phyloP scores from a whole-genome alignment of 2,113 vertebrate species.

The Pterophyllum scalare region DNA sequence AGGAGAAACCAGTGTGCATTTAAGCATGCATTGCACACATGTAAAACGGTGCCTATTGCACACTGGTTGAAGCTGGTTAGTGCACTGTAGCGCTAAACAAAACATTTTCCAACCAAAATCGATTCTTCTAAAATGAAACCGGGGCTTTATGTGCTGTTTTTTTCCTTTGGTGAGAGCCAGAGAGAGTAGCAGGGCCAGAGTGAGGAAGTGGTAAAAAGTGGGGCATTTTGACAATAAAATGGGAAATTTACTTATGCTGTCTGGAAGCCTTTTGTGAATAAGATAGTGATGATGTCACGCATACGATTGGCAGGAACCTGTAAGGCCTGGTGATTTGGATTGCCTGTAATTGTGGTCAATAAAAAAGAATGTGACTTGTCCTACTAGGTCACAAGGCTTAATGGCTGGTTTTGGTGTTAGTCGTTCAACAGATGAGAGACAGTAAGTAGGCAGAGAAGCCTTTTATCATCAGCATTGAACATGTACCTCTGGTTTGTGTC shows the following conservation, averaged over 20 bases:
- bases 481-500: neutral
- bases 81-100: neutral
- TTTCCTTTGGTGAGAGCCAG: neutral
- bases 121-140: neutral
- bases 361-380: constrained; percentile 29
- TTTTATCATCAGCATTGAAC: constrained; percentile 10
- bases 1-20: neutral
- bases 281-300: constrained; percentile 36
- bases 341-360: constrained; percentile 38
- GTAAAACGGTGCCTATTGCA: neutral
- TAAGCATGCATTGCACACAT: neutral
- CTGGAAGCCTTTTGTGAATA: constrained; percentile 22
- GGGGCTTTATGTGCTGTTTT: neutral
- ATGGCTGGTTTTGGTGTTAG: constrained; percentile 29
- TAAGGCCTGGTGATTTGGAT: constrained; percentile 21
- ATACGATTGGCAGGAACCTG: neutral
- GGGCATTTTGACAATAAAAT: constrained; percentile 19
- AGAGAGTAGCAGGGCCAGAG: neutral
- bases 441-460: neutral
- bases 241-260: neutral
- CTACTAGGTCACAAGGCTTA: constrained; percentile 2
- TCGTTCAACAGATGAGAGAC: constrained; percentile 9
- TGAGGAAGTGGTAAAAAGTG: neutral
- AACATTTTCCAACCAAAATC: neutral
- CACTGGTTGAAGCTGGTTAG: neutral